Conservation (phyloP, 2,113 vertebrate species). For the Nothoprocta perdicaria region DNA sequence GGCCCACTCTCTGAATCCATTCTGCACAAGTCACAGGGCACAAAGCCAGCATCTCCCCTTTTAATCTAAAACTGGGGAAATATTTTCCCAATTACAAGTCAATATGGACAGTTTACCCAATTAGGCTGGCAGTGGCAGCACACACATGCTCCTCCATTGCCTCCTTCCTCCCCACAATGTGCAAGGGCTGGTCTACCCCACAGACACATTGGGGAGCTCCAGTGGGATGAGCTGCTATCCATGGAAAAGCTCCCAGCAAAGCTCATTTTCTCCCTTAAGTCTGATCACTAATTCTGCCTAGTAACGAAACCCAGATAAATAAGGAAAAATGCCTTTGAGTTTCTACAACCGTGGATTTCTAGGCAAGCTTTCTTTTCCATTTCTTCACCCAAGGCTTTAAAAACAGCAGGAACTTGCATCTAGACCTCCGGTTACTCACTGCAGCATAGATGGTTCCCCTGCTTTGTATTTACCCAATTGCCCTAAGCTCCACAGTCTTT, state of each 20-base stretch:
- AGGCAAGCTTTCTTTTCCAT: not conserved
- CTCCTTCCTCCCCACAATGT: not conserved
- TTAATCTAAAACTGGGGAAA: not conserved
- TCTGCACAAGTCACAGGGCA: not conserved
- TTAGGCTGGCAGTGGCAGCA: rapidly evolving
- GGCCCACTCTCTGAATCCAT: not conserved
- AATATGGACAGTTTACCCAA: not conserved
- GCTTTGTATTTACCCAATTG: not conserved
- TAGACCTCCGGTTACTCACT: not conserved
- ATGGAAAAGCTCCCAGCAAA: not conserved
- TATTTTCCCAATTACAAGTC: not conserved
- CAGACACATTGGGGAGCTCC: rapidly evolving
- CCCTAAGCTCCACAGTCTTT: not conserved
- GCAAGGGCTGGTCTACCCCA: not conserved
- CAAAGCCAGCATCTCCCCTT: not conserved
- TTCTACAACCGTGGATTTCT: not conserved
- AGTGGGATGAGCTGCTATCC: not conserved
- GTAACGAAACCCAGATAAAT: not conserved
- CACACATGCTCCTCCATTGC: rapidly evolving
- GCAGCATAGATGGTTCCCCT: not conserved
- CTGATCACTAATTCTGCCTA: not conserved
- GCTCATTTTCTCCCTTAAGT: not conserved
- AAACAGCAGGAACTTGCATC: rapidly evolving
- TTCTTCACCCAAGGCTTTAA: not conserved
- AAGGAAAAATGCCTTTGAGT: not conserved